Base-by-base conservation (phyloP, 2,113 vertebrate genomes). In the Sorex fumeus region DNA sequence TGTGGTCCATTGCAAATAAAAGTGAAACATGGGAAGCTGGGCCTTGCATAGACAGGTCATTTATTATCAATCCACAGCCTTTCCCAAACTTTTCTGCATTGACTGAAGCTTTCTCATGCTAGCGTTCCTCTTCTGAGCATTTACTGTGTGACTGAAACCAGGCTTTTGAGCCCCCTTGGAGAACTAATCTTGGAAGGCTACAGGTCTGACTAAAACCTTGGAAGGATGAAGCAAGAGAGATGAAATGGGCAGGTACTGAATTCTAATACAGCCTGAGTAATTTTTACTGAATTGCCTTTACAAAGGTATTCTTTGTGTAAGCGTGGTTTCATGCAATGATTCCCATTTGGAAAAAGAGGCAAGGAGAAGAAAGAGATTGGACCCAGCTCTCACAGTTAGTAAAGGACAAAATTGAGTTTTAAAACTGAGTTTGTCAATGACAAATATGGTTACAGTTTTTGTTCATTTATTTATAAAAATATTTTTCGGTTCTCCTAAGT, bases 81-180 rank as follows among this genome's bases (percentile, higher is more conserved):
- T 64, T 45, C 57, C 67, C 1, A 50, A 43, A 36, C 77, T 21
- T 78, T 78, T 81, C 74, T 32, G 23, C n/a, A 88, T 93, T 76
- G 72, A 88, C 40, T n/a, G 23, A 32, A 87, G 64, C 84, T 95
- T 96, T 97, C 78, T 93, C 94, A 67, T 91, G 72, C n/a, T 64
- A 36, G 72, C 74, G 53, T 87, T 93, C 92, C 19, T 93, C 91
- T 91, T 62, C 0, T 34, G 69, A 71, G 87, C 95, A 93, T 96
- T 95, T 94, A 80, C 32, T 27, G 91, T 82, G 86, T 94, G 64
- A 92, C 92, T 91, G 96, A 96, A 96, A 95, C 74, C 77, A 83
- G 89, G 27, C 30, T 88, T 82, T 80, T 67, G 88, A 88, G 80
- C 76, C 87, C 60, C 9, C 2, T 69, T 83, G 67, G 43, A 28